Evolutionary conservation across 1,140 invertebrate species (phyloP).

Genomic region (Leguminivora glycinivorella): DNA sequence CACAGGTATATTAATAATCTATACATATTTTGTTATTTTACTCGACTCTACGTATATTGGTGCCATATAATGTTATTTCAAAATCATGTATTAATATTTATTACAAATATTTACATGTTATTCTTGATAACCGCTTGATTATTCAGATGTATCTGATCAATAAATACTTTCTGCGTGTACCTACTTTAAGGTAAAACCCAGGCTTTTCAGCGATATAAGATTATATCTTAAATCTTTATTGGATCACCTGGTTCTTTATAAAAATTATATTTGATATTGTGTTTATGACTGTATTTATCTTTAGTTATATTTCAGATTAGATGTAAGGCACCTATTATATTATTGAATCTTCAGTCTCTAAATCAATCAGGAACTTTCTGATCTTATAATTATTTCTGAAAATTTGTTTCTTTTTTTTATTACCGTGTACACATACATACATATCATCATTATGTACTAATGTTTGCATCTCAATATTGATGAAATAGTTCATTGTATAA

Average conservation of each 20-base stretch:
- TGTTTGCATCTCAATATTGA: too few species aligned
- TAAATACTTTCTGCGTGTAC: slow-evolving; percentile 2
- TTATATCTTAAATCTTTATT: slow-evolving; percentile 9
- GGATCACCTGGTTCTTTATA: slow-evolving; percentile 6
- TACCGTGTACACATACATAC: too few species aligned
- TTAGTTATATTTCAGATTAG: background rate
- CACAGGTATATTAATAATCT: too few species aligned
- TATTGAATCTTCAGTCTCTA: too few species aligned
- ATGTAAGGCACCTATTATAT: background rate
- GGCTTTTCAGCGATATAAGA: background rate
- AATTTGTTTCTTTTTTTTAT: too few species aligned
- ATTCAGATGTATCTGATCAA: slow-evolving; percentile 11
- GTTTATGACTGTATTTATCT: background rate
- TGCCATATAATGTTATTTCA: background rate
- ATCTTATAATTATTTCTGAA: too few species aligned
- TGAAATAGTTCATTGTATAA: too few species aligned
- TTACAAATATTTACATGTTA: background rate
- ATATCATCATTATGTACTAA: too few species aligned
- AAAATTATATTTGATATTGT: background rate
- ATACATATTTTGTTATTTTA: too few species aligned
- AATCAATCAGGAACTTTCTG: too few species aligned
- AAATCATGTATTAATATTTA: background rate
- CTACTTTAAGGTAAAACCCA: background rate
- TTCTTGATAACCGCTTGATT: background rate
- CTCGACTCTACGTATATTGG: background rate